phyloP scores from a whole-genome alignment of 2,113 vertebrate species.

The Strix aluco region DNA sequence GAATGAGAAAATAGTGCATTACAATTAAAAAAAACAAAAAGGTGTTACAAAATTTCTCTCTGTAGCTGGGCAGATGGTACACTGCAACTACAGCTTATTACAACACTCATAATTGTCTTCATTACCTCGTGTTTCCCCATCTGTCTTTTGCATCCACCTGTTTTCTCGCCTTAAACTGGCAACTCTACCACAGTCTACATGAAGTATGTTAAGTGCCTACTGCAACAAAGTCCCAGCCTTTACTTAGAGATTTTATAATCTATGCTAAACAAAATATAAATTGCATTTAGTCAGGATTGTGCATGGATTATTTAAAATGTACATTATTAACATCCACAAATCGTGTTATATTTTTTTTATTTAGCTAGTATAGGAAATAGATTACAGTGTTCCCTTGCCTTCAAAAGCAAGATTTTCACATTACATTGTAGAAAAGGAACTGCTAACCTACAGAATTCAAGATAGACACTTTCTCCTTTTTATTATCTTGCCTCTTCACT shows the following conservation, averaged over 20 bases:
- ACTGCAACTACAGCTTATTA: neutral
- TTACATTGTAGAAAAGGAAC: neutral
- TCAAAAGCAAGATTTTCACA: neutral
- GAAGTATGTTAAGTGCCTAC: neutral
- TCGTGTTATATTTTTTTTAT: neutral
- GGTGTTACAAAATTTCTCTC: neutral
- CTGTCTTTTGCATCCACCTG: neutral
- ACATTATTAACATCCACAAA: neutral
- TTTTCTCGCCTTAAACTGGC: neutral
- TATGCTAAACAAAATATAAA: neutral
- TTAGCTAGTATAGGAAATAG: neutral
- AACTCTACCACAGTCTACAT: neutral
- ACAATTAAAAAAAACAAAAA: neutral
- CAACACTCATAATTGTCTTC: neutral
- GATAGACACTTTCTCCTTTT: neutral
- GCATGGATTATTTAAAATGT: neutral
- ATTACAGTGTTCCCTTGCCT: neutral
- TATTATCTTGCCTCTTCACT: neutral
- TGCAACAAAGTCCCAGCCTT: neutral
- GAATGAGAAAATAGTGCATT: neutral
- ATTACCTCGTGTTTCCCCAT: neutral
- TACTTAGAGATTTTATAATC: neutral
- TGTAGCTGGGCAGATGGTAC: neutral
- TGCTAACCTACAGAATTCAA: neutral
- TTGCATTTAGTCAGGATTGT: neutral